These are phyloP conservation scores for Agapornis canus DNA, from an alignment of 2,797 vertebrate species.

Conservation along the genomic window DNA sequence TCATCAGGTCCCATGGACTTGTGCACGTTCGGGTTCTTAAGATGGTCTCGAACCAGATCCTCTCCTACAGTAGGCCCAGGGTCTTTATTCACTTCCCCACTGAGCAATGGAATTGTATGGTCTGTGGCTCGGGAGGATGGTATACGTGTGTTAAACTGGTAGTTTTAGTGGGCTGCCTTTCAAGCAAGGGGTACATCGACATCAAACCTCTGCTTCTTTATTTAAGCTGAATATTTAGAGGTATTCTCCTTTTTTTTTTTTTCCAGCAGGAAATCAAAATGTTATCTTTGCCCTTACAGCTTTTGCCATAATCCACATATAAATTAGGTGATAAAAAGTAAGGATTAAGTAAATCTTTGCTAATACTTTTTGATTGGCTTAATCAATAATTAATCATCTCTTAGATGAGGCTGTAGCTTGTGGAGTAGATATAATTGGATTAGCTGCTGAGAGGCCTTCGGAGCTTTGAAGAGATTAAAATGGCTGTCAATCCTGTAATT, in stretches of 20 bases:
- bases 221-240: slow-evolving; percentile 34
- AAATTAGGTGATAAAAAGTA: slow-evolving; percentile 71
- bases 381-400: slow-evolving; percentile 89
- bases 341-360: slow-evolving; percentile 79
- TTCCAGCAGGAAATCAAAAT: slow-evolving; percentile 12
- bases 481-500: slow-evolving; percentile 96
- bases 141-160: neutral
- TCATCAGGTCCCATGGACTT: no score
- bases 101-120: neutral
- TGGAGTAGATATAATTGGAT: slow-evolving; percentile 98
- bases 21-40: no score
- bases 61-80: no score
- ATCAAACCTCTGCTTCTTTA: neutral
- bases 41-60: no score
- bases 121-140: neutral
- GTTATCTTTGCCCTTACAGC: slow-evolving; percentile 51
- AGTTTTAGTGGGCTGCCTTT: slow-evolving; percentile 4
- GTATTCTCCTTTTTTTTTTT: neutral
- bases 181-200: neutral
- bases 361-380: slow-evolving; percentile 86
- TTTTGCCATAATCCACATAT: slow-evolving; percentile 68
- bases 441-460: slow-evolving; percentile 86
- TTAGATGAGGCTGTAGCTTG: slow-evolving; percentile 82
- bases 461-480: slow-evolving; percentile 97
- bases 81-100: neutral